Evolutionary conservation across 30 jellyfish, hydroid and myxozoan species (phyloP), one percentile per base, ranked within the genome.

Genomic region (Rhopilema esculentum): DNA sequence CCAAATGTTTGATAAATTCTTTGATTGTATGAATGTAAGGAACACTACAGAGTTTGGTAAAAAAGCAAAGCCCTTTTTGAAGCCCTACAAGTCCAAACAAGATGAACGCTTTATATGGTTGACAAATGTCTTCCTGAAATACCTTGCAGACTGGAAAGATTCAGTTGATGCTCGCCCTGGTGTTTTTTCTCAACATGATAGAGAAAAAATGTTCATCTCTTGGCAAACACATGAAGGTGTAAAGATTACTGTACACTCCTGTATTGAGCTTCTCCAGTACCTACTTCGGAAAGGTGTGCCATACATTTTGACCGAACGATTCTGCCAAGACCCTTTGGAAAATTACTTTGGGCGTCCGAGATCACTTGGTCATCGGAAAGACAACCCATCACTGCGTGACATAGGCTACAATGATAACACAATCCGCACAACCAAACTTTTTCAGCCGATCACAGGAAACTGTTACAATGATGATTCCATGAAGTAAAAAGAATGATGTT

Each of bases 1-100:
- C 48, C 29, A 48, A 19, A 80, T 62, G 91, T 78, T 78, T 40
- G 88, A 78, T 27, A 66, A n/a, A 66, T 66, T 66, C 22, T 66
- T 66, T 66, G 76, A 66, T 27, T 66, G 76, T 66, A 8, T 66
- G 15, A 66, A 66, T 66, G 76, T 66, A 66, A 18, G 76, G 27
- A 66, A 8, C 76, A 66, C 15, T 9, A 9, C 66, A n/a, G n/a
- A n/a, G n/a, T n/a, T n/a, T n/a, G n/a, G n/a, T n/a, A 51, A 16
- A 51, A 51, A 51, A 20, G 16, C 20, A 51, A 51, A 51, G 67
- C 67, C 67, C 16, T 51, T 51, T 51, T 20, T 51, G 18, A 51
- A 12, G 16, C 20, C 67, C 16, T 51, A 51, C 67, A 51, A 16
- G 18, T 51, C 67, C 16, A 51, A 16, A 51, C 18, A 51, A 12